Evolutionary conservation across 2,113 vertebrate species (phyloP).

Genomic region (Centropus bengalensis): DNA sequence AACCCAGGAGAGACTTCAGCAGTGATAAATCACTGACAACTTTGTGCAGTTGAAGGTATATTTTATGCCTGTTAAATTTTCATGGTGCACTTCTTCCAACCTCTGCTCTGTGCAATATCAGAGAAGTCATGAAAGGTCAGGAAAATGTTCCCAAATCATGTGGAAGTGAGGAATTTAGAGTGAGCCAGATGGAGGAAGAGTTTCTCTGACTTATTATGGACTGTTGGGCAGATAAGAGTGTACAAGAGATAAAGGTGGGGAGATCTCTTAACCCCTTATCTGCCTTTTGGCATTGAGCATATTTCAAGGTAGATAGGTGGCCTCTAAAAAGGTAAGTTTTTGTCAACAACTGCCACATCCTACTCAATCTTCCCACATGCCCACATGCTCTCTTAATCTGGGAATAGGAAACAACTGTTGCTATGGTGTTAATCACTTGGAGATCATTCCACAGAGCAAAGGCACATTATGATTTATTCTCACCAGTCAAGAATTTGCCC

Average conservation of each 20-base stretch:
- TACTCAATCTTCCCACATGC: constrained; percentile 11
- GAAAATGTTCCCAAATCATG: constrained; percentile 43
- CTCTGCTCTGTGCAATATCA: constrained; percentile 6
- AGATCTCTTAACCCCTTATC: constrained; percentile 68
- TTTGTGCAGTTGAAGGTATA: not conserved
- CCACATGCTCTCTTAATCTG: not conserved
- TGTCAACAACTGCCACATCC: constrained; percentile 45
- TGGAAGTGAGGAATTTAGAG: constrained; percentile 65
- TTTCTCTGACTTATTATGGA: constrained; percentile 67
- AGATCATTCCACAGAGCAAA: not conserved
- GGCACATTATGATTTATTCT: constrained; percentile 5
- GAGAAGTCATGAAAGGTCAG: not conserved
- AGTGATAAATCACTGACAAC: not conserved
- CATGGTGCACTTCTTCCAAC: not conserved
- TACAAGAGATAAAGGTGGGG: constrained; percentile 3
- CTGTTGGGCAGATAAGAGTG: constrained; percentile 46
- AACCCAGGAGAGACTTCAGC: not conserved
- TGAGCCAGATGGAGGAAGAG: constrained; percentile 62
- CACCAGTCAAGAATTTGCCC: constrained; percentile 24
- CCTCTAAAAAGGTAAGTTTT: constrained; percentile 36
- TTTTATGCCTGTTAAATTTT: not conserved
- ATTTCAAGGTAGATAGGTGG: constrained; percentile 64
- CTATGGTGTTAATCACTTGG: constrained; percentile 31
- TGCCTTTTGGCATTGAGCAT: constrained; percentile 37
- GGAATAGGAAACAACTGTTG: constrained; percentile 44